These are phyloP conservation scores for Tokudaia muenninki DNA, from an alignment of 2,797 vertebrate genomes.

Conservation along the genomic window DNA sequence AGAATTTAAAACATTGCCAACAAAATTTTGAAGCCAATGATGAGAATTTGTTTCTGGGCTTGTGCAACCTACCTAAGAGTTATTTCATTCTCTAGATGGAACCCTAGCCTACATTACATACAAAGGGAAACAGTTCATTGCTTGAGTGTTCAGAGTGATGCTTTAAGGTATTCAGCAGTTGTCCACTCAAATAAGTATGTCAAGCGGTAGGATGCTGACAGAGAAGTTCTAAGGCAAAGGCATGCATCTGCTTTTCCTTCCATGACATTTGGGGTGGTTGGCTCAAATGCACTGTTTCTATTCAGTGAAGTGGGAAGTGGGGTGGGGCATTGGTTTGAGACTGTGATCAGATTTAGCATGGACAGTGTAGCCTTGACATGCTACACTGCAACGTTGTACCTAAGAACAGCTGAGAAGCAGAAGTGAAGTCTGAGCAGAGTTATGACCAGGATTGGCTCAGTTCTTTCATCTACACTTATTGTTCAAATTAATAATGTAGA, in stretches of 20 bases:
- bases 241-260: background rate
- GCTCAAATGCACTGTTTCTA: background rate
- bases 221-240: constrained; percentile 16
- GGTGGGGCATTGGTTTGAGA: background rate
- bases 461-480: background rate
- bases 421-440: background rate
- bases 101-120: background rate
- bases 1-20: constrained; percentile 74
- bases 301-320: background rate
- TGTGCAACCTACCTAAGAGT: constrained; percentile 38
- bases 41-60: constrained; percentile 64
- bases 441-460: background rate
- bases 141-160: background rate
- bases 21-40: constrained; percentile 67
- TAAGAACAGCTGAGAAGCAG: background rate
- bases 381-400: background rate
- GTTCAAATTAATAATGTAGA: background rate
- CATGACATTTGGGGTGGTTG: background rate
- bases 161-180: constrained; percentile 25
- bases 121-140: background rate
- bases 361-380: background rate
- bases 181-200: background rate
- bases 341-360: background rate
- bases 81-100: constrained; percentile 54
- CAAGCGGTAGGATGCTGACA: background rate